Percentiles rank a stretch among this genome's conserved stretches.
Evolutionary conservation across 2,797 vertebrate genomes (phyloP).

Genomic region (Sebastes paucispinis): DNA sequence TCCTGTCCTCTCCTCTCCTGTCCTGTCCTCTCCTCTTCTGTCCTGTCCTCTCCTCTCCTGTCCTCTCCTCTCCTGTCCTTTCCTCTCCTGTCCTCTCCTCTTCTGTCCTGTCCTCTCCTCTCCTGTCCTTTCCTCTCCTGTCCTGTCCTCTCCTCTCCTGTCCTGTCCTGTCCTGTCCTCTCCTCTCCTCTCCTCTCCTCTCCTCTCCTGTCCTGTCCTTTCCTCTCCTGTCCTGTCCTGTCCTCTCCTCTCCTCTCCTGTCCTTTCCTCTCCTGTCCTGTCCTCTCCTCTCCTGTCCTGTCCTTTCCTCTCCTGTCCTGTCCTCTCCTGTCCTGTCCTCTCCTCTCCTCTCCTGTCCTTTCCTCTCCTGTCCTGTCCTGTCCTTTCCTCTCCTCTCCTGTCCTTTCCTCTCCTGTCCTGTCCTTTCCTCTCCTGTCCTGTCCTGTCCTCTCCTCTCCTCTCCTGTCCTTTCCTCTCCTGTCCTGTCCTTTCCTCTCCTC

Average conservation of each 20-base stretch:
- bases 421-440: too few relatives aligned
- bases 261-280: rapidly evolving
- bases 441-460: too few relatives aligned
- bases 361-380: too few relatives aligned
- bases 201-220: rapidly evolving
- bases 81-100: rapidly evolving
- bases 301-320: rapidly evolving
- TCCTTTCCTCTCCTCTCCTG: rapidly evolving
- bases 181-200: rapidly evolving
- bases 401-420: too few relatives aligned
- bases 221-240: rapidly evolving
- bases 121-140: rapidly evolving
- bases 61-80: too few relatives aligned
- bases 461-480: rapidly evolving
- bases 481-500: rapidly evolving
- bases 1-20: too few relatives aligned
- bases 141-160: rapidly evolving
- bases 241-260: rapidly evolving
- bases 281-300: rapidly evolving
- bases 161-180: rapidly evolving
- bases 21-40: rapidly evolving
- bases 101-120: rapidly evolving
- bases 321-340: rapidly evolving
- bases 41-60: rapidly evolving
- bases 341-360: too few relatives aligned